Percentiles rank a stretch among this genome's conserved stretches.
These are phyloP conservation scores for Scophthalmus maximus DNA, from an alignment of 2,113 vertebrate genomes.

Conservation along the genomic window DNA sequence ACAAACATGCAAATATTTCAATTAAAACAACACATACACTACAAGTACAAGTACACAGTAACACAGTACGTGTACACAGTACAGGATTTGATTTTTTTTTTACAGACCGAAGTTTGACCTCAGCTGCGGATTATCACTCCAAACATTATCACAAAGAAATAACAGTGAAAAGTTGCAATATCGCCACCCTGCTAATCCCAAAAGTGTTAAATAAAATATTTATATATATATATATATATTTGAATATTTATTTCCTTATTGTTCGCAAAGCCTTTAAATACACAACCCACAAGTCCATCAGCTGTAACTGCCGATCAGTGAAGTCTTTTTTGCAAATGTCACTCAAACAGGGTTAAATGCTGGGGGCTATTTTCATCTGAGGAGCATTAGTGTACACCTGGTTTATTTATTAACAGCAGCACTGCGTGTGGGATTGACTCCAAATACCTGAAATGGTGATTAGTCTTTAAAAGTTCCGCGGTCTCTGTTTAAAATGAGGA, in stretches of 20 bases:
- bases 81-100: no score
- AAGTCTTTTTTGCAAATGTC: slow-evolving; percentile 5
- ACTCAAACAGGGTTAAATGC: slow-evolving; percentile 20
- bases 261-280: not conserved
- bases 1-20: no score
- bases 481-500: slow-evolving; percentile 19
- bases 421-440: not conserved
- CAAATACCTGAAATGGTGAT: not conserved
- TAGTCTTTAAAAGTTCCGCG: slow-evolving; percentile 16
- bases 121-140: no score
- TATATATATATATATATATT: no score
- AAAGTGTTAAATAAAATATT: no score
- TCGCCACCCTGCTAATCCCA: no score
- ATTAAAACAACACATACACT: no score
- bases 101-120: no score
- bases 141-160: no score
- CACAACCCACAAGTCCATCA: not conserved
- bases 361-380: not conserved
- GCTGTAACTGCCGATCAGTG: not conserved
- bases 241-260: not conserved
- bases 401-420: not conserved
- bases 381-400: not conserved
- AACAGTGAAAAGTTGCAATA: no score
- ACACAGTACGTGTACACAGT: no score
- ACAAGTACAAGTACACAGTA: no score